Percentiles rank a stretch among this genome's conserved stretches.
These are phyloP conservation scores for Stichodactyla helianthus DNA, from an alignment of 64 coral and sea anemone species.

Conservation along the genomic window DNA sequence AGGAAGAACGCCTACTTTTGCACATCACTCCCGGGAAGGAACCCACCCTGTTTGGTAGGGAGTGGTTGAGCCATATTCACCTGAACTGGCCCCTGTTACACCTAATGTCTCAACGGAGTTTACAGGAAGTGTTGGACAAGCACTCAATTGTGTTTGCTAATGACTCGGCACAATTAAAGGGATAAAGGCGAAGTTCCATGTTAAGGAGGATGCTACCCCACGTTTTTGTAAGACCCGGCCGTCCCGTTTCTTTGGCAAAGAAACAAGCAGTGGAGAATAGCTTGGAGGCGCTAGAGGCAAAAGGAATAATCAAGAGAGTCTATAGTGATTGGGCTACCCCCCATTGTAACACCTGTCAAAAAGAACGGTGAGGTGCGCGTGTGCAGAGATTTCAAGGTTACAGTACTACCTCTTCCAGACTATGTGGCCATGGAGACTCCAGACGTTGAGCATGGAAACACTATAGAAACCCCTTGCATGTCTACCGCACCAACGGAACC, in stretches of 20 bases:
- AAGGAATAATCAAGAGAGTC: constrained; percentile 18
- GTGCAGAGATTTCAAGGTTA: constrained; percentile 39
- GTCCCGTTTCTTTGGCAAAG: constrained; percentile 15
- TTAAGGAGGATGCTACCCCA: constrained; percentile 16
- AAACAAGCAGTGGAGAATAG: not conserved
- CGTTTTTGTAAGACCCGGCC: constrained; percentile 25
- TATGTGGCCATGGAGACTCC: not conserved
- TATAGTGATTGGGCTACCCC: constrained; percentile 31
- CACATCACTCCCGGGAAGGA: constrained; percentile 14
- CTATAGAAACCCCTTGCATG: not conserved
- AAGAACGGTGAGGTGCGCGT: constrained; percentile 19
- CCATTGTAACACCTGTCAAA: constrained; percentile 30
- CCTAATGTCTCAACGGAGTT: not conserved
- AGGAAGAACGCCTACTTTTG: constrained; percentile 18
- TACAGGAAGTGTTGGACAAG: constrained; percentile 17
- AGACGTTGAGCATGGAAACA: not conserved
- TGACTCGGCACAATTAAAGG: constrained; percentile 25
- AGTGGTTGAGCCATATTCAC: too few relatives aligned
- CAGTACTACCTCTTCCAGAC: not conserved
- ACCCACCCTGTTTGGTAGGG: constrained; percentile 28
- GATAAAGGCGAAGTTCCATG: constrained; percentile 1
- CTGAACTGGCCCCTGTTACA: constrained; percentile 32
- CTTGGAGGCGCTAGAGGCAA: not conserved
- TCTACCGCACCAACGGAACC: not conserved
- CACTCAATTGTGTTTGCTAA: constrained; percentile 23